Conservation (phyloP, 2,113 vertebrate genomes). For the Zingel zingel region DNA sequence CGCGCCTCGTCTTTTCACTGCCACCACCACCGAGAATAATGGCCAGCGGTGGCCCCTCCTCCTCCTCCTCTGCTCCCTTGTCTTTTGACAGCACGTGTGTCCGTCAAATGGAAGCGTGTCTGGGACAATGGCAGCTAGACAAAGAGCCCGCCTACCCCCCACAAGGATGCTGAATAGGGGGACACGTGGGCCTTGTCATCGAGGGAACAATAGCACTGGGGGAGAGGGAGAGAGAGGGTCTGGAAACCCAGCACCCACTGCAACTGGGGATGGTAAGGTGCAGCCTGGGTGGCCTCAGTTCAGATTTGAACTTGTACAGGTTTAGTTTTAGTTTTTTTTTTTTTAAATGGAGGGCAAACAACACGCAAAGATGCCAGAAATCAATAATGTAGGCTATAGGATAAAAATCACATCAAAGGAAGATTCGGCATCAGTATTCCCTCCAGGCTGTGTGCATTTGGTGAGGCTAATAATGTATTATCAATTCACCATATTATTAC, state of each 20-base stretch:
- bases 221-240: constrained; percentile 52
- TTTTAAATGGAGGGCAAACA: background rate
- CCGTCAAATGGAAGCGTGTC: constrained; percentile 84
- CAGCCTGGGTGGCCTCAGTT: constrained; percentile 62
- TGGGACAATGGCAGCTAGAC: constrained; percentile 82
- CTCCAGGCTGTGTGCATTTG: background rate
- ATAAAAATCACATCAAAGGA: background rate
- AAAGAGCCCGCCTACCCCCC: constrained; percentile 79
- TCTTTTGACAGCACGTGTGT: constrained; percentile 85
- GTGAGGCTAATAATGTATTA: background rate
- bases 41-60: constrained; percentile 75
- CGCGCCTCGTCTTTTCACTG: constrained; percentile 82
- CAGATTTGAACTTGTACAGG: constrained; percentile 41
- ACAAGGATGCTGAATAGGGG: constrained; percentile 77
- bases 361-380: background rate
- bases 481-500: background rate
- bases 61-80: constrained; percentile 54
- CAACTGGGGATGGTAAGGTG: constrained; percentile 16
- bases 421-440: background rate
- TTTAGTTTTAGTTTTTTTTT: constrained; percentile 7
- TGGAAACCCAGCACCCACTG: constrained; percentile 53
- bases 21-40: constrained; percentile 73
- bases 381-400: background rate
- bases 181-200: constrained; percentile 84
- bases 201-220: constrained; percentile 74